Evolutionary conservation across 2,113 vertebrate genomes (phyloP).

Genomic region (Mandrillus leucophaeus): DNA sequence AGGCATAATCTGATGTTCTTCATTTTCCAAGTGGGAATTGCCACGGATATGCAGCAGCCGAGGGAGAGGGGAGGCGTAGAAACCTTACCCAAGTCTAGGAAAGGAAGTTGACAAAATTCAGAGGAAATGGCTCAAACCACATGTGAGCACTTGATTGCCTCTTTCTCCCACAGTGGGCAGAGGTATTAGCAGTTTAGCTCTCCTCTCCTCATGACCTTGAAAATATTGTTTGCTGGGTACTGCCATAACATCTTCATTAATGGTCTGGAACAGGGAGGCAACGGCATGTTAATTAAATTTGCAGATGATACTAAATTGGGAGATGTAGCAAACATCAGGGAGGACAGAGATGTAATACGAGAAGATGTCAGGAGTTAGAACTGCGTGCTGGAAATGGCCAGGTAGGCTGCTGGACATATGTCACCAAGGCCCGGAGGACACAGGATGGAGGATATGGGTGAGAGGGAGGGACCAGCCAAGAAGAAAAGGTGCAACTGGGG

Average conservation of each 20-base stretch:
- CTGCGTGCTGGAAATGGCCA: neutral
- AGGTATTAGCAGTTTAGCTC: neutral
- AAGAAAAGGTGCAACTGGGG: neutral
- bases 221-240: slow-evolving; percentile 41
- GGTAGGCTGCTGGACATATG: neutral
- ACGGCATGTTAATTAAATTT: slow-evolving; percentile 85
- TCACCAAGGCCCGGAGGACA: neutral
- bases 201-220: slow-evolving; percentile 62
- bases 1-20: neutral
- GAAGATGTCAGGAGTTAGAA: neutral
- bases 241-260: slow-evolving; percentile 83
- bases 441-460: neutral
- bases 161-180: neutral
- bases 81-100: neutral
- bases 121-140: neutral
- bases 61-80: neutral
- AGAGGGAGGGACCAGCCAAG: neutral
- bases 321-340: slow-evolving; percentile 80
- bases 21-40: neutral
- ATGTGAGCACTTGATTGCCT: neutral
- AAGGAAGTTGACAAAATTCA: neutral
- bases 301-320: slow-evolving; percentile 84
- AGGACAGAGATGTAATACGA: slow-evolving; percentile 68
- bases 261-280: slow-evolving; percentile 81
- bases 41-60: neutral